These are phyloP conservation scores for Pseudanteris insignis DNA, from an alignment of 2,888 invertebrate species.

Conservation along the genomic window DNA sequence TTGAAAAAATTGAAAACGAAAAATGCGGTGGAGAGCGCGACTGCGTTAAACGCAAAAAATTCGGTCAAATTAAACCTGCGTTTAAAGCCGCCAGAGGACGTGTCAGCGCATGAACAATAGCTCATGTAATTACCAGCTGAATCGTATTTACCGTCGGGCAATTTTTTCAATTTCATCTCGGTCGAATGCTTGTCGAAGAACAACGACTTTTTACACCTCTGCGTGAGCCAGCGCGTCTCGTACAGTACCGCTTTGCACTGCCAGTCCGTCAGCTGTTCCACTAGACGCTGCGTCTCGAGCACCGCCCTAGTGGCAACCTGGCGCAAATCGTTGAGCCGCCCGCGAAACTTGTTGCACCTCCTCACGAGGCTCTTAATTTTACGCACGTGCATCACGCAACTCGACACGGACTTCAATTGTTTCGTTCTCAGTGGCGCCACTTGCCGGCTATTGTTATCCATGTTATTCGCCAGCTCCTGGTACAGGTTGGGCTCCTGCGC, in stretches of 20 bases:
- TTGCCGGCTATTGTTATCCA: not conserved
- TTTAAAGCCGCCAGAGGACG: too few relatives aligned
- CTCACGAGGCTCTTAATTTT: not conserved
- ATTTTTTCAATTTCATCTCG: not conserved
- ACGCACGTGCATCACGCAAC: not conserved
- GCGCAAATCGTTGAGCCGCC: not conserved
- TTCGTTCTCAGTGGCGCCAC: not conserved
- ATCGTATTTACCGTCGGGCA: not conserved
- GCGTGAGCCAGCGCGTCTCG: conserved; percentile 7
- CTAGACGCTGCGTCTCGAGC: not conserved
- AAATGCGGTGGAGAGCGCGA: not conserved
- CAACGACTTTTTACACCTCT: conserved; percentile 5
- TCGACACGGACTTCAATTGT: not conserved
- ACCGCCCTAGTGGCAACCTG: not conserved
- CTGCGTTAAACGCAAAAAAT: not conserved
- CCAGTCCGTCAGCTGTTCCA: conserved; percentile 8
- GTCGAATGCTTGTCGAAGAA: too few relatives aligned
- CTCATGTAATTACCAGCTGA: not conserved
- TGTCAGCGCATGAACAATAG: not conserved
- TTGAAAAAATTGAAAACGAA: too few relatives aligned
- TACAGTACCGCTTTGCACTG: conserved; percentile 10
- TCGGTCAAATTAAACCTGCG: too few relatives aligned
- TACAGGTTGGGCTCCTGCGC: not conserved
- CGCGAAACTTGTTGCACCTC: not conserved
- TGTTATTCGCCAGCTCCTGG: conserved; percentile 2